Evolutionary conservation across 1,140 invertebrate species (phyloP).

Genomic region (Megalopta genalis): DNA sequence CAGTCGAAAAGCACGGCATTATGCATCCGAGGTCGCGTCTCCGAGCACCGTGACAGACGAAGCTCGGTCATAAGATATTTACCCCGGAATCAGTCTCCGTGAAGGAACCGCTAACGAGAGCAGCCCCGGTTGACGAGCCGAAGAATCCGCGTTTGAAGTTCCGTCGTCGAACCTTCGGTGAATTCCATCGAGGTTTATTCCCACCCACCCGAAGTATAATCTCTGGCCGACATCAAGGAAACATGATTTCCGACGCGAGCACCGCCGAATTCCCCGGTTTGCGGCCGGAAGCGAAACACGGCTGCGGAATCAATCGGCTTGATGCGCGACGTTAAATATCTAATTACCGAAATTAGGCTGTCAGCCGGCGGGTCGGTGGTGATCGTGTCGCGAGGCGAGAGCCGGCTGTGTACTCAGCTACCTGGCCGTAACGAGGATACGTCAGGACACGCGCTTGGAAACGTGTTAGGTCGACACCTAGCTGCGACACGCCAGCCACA

Average conservation of each 20-base stretch:
- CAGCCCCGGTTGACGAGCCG: neutral
- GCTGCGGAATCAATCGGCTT: conserved; percentile 40
- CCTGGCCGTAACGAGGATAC: conserved; percentile 37
- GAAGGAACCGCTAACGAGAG: neutral
- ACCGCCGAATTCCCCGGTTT: neutral
- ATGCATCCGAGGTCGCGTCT: too few relatives aligned
- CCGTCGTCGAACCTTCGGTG: neutral
- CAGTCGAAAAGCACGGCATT: too few relatives aligned
- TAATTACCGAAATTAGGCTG: conserved; percentile 54
- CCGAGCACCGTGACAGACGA: neutral
- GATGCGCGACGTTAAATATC: conserved; percentile 53
- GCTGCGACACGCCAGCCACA: neutral
- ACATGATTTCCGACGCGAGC: neutral
- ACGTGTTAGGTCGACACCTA: conserved; percentile 21
- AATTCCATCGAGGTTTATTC: neutral
- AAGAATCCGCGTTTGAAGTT: neutral
- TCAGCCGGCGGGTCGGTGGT: neutral
- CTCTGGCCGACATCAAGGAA: neutral
- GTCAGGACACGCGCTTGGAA: conserved; percentile 31
- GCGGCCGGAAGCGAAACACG: neutral
- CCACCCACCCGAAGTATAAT: neutral
- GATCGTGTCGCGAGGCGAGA: conserved; percentile 8
- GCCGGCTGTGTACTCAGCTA: neutral
- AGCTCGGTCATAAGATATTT: neutral
- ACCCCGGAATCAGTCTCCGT: neutral